Evolutionary conservation across 2,888 invertebrate species (phyloP).

Genomic region (Drosophila cyrtoloma): DNA sequence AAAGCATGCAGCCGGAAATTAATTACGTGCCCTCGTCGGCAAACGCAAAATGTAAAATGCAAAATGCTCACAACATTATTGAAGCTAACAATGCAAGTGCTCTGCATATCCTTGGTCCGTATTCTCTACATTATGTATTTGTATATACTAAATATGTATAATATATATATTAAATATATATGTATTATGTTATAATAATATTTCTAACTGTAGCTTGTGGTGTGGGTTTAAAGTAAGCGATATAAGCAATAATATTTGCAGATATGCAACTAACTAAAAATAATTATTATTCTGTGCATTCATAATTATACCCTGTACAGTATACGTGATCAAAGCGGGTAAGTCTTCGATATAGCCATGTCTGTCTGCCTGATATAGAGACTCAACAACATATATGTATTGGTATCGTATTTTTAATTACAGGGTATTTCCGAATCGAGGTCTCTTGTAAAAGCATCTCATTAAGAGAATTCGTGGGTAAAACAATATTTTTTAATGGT

Average conservation of each 20-base stretch:
- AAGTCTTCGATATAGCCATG: not conserved
- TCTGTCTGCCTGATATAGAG: not conserved
- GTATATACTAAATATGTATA: not conserved
- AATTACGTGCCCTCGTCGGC: constrained; percentile 60
- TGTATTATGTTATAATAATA: not conserved
- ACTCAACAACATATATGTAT: not conserved
- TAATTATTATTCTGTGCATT: not conserved
- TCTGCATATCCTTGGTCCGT: constrained; percentile 1
- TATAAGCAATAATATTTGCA: not conserved
- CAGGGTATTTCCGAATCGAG: not conserved
- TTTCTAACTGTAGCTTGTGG: not conserved
- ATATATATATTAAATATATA: not conserved
- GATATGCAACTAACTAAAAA: not conserved
- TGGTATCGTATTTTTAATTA: not conserved
- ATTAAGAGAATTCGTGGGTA: not conserved
- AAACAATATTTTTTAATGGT: not conserved
- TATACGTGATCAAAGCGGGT: not conserved
- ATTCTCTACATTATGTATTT: not conserved
- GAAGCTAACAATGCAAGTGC: constrained; percentile 8
- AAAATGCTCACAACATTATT: not conserved
- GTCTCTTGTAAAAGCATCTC: not conserved
- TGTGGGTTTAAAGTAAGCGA: not conserved
- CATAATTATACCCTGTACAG: not conserved
- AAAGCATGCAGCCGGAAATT: constrained; percentile 63
- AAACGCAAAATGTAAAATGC: constrained; percentile 18